Evolutionary conservation across 92 coral and sea anemone species (phyloP).

Genomic region (Phenganax marumi): DNA sequence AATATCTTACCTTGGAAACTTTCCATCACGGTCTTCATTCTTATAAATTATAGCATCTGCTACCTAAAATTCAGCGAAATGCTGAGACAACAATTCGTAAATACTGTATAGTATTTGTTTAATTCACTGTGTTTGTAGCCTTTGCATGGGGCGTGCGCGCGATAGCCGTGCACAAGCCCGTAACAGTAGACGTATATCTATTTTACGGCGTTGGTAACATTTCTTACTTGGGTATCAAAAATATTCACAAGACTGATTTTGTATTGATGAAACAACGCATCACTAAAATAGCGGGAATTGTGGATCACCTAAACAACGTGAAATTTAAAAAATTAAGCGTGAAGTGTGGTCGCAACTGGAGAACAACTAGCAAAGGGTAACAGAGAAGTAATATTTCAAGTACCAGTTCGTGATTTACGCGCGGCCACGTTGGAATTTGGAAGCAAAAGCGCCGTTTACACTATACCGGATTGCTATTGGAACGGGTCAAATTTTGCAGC

Average conservation of each 20-base stretch:
- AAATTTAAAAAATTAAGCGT: not conserved
- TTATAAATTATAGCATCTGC: constrained; percentile 89
- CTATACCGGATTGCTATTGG: too few relatives aligned
- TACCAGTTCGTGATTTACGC: too few relatives aligned
- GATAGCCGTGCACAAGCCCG: not conserved
- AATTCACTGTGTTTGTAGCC: too few relatives aligned
- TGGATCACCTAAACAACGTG: constrained; percentile 67
- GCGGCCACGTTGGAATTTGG: too few relatives aligned
- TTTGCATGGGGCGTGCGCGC: not conserved
- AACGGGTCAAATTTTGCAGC: too few relatives aligned
- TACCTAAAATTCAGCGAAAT: constrained; percentile 56
- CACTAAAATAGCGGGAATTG: constrained; percentile 92
- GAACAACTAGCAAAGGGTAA: not conserved
- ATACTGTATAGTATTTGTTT: too few relatives aligned
- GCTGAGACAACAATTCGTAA: too few relatives aligned
- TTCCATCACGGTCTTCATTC: constrained; percentile 68
- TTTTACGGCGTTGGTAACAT: not conserved
- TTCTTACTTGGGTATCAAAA: constrained; percentile 84
- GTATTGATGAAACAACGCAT: constrained; percentile 82
- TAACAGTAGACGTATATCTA: not conserved
- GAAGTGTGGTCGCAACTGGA: not conserved
- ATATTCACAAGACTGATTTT: constrained; percentile 71
- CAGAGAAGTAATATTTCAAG: not conserved
- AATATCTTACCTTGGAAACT: constrained; percentile 71
- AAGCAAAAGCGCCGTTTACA: too few relatives aligned